Evolutionary conservation across 2,888 invertebrate genomes (phyloP).

Genomic region (Pyralis farinalis): DNA sequence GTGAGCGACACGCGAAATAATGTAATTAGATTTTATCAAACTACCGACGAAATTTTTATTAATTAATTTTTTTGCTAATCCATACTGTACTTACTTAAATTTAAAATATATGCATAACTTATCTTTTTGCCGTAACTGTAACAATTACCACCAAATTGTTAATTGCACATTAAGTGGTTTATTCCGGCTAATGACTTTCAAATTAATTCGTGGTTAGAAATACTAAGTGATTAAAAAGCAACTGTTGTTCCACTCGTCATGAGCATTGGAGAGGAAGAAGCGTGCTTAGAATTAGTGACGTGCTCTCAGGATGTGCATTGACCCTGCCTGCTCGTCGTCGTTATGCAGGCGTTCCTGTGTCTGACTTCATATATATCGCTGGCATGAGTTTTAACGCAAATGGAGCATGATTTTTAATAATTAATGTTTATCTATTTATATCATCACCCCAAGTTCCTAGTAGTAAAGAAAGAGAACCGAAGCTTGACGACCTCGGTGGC

Average conservation of each 20-base stretch:
- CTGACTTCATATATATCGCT: too few species aligned
- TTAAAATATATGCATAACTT: background rate
- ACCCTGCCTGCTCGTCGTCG: constrained; percentile 28
- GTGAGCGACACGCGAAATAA: too few species aligned
- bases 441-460: too few species aligned
- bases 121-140: constrained; percentile 13
- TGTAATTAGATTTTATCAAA: background rate
- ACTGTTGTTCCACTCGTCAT: constrained; percentile 13
- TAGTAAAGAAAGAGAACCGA: too few species aligned
- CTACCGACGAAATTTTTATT: background rate
- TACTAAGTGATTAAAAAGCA: constrained; percentile 16
- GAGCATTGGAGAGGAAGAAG: constrained; percentile 39
- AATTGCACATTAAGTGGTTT: constrained; percentile 14
- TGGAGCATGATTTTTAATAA: too few species aligned
- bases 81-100: background rate
- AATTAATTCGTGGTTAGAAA: constrained; percentile 14
- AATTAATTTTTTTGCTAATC: background rate
- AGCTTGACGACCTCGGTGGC: too few species aligned
- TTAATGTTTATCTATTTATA: too few species aligned
- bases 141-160: constrained; percentile 15
- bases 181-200: constrained; percentile 20
- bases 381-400: too few species aligned
- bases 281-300: constrained; percentile 68
- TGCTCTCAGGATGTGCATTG: constrained; percentile 72
- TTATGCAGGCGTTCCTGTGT: too few species aligned